Base-by-base conservation (phyloP, 2,113 vertebrate species). In the Tonatia bakeri region DNA sequence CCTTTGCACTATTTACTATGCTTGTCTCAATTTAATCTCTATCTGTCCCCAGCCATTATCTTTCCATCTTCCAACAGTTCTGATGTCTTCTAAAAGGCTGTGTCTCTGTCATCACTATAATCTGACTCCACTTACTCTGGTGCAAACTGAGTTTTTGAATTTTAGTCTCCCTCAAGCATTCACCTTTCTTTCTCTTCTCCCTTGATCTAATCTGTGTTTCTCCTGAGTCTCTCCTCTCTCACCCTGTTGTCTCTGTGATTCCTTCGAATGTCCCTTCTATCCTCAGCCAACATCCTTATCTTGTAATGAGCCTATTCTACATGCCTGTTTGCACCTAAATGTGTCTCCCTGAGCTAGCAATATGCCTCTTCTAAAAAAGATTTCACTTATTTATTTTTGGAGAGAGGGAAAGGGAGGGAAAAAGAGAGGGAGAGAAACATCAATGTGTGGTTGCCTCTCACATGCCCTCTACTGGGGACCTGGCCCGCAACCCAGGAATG, bases 1-100 rank as follows among this genome's bases (percentile, higher is more conserved):
- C 94, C 94, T 95, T 61, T 94, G 52, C 9, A 91, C 24, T 36
- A 84, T 52, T 73, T 81, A 95, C 84, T 67, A 36, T 10, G 14
- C 73, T 76, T 70, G 38, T 91, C 83, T 97, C 59, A 73, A 85
- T 69, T 56, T 77, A 92, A 93, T 64, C 56, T 22, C 1, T 22
- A 85, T 52, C 67, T 95, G 56, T 61, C 67, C 45, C 52, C 75
- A 70, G 45, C 91, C 36, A 72, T 77, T 93, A 16, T 67, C 36
- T 40, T 83, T 47, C 69, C 87, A 9, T 67, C 33, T 86, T 87
- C 50, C 22, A 56, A 24, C 64, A 85, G n/a, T 64, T 91, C 45
- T n/a, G 19, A 50, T 92, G 33, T 82, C 50, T 87, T 94, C 64
- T 75, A 61, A 80, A 90, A 92, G 54, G 8, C 22, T 80, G 31